Percentiles rank a stretch among this genome's conserved stretches.
phyloP scores from a whole-genome alignment of 2,113 vertebrate species.

The Actenoides lindsayi region DNA sequence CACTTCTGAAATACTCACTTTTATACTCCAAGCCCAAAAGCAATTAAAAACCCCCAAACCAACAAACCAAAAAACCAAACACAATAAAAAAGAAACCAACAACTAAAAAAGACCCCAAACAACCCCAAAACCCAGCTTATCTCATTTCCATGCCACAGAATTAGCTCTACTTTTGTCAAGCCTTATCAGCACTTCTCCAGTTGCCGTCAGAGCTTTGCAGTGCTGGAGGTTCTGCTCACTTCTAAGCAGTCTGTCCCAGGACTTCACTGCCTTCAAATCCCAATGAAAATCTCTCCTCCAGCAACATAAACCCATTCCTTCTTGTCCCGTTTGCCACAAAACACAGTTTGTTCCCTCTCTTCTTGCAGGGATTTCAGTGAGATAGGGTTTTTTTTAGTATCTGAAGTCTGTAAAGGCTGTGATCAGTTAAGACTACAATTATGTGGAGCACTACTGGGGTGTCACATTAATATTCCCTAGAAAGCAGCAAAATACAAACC shows the following conservation, averaged over 20 bases:
- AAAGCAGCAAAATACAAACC: not conserved
- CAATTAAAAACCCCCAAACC: not conserved
- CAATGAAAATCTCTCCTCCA: not conserved
- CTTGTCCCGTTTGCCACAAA: not conserved
- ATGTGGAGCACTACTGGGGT: not conserved
- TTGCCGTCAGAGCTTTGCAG: not conserved
- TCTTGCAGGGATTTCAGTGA: not conserved
- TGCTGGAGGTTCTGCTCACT: not conserved
- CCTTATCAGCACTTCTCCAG: not conserved
- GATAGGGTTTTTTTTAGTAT: not conserved
- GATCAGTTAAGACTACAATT: not conserved
- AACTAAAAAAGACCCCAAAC: not conserved
- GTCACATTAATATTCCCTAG: not conserved
- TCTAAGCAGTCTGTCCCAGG: not conserved
- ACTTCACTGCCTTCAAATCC: not conserved
- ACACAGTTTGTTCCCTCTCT: not conserved
- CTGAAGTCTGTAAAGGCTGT: not conserved
- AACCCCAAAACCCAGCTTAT: not conserved
- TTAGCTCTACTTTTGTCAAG: not conserved
- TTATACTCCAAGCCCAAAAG: not conserved
- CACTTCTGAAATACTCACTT: not conserved
- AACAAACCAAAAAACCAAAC: not conserved
- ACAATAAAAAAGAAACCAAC: too few species aligned
- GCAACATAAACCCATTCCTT: not conserved
- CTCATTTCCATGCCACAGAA: not conserved